These are phyloP conservation scores for Pheucticus melanocephalus DNA, from an alignment of 2,113 vertebrate genomes.

Conservation along the genomic window DNA sequence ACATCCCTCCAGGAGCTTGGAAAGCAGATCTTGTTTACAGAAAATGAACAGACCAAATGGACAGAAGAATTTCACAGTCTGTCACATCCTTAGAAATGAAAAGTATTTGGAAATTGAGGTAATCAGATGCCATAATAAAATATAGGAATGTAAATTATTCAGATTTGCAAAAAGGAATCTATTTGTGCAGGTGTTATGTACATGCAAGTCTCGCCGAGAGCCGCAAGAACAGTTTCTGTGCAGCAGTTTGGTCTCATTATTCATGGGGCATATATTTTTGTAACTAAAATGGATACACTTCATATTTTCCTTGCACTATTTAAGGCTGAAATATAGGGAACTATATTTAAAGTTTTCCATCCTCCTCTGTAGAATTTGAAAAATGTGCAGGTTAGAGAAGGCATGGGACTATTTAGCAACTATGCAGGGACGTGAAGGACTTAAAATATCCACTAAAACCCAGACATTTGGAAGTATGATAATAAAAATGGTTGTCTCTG, in stretches of 20 bases:
- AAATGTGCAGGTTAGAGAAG: neutral
- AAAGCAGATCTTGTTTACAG: neutral
- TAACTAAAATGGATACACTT: neutral
- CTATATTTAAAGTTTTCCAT: neutral
- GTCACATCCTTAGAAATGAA: neutral
- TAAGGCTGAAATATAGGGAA: neutral
- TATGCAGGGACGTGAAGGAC: neutral
- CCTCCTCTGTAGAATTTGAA: neutral
- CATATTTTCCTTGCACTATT: neutral
- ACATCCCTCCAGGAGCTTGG: neutral
- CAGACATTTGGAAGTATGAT: neutral
- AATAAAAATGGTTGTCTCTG: neutral
- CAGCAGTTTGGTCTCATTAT: neutral
- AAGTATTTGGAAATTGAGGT: neutral
- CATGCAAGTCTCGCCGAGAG: neutral
- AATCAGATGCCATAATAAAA: neutral
- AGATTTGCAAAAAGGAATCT: neutral
- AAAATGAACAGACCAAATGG: neutral
- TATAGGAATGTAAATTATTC: neutral
- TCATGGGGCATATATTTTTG: neutral
- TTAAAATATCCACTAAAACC: neutral
- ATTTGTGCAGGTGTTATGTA: neutral
- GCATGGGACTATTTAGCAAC: neutral
- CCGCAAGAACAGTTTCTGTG: neutral
- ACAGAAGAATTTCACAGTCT: neutral